Evolutionary conservation across 1,140 invertebrate genomes (phyloP).

Genomic region (Myzus persicae): DNA sequence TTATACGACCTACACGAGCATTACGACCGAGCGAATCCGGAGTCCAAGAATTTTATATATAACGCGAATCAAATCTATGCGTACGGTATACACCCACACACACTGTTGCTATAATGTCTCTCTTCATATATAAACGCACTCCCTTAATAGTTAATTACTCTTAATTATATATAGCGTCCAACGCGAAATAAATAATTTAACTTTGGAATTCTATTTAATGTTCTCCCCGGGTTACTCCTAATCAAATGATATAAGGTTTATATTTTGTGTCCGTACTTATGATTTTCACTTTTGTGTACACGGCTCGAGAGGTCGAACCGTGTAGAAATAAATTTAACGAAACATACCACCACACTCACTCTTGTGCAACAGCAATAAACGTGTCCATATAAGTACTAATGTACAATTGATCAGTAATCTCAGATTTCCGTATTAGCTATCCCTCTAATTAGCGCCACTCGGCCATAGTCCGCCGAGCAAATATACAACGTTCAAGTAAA

Average conservation of each 20-base stretch:
- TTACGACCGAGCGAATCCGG: not conserved
- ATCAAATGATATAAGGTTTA: slow-evolving; percentile 12
- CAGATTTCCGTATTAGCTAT: not conserved
- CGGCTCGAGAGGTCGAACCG: no score
- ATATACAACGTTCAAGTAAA: not conserved
- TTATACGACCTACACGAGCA: not conserved
- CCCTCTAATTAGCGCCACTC: not conserved
- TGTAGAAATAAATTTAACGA: not conserved
- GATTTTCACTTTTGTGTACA: not conserved
- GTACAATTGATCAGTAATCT: not conserved
- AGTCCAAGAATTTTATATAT: not conserved
- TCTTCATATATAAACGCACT: not conserved
- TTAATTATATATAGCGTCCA: not conserved
- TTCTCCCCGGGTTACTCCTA: not conserved
- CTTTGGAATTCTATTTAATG: not conserved
- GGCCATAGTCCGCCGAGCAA: not conserved
- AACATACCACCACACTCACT: not conserved
- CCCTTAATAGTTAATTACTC: slow-evolving; percentile 2
- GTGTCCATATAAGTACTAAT: not conserved
- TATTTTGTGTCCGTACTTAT: not conserved
- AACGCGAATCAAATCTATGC: not conserved
- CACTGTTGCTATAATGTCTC: not conserved
- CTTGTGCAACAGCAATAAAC: not conserved
- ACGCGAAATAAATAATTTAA: slow-evolving; percentile 6
- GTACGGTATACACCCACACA: no score